Base-by-base conservation (phyloP, 2,797 vertebrate genomes). In the Phataginus tricuspis region DNA sequence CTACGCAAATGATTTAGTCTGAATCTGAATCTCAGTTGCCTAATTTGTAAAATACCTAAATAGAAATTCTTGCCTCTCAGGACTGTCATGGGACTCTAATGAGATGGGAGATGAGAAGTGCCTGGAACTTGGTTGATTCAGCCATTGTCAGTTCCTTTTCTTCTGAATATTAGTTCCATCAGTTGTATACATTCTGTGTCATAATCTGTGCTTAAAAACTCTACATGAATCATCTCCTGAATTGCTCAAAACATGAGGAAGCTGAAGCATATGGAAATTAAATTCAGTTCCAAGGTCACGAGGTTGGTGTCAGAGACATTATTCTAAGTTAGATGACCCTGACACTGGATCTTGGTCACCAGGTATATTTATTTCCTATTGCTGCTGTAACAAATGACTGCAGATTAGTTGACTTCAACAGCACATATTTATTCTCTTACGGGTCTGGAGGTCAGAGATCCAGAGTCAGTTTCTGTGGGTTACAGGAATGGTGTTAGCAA, bases 201-300 rank as follows among this genome's bases (percentile, higher is more conserved):
- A 77, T 91, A 77, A 82, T 85, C 29, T 45, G 7, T 85, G 25
- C 39, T 92, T 87, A 63, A 64, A 87, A 34, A 68, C 18, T 64
- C 84, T 59, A 49, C 49, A 69, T 68, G 57, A 92, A 75, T 92
- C 90, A 94, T 71, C 64, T 97, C n/a, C 64, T 74, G 92, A 96
- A 91, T 45, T 96, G 25, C 27, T 87, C 25, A 88, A 84, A 86
- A 68, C 51, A 59, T 21, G 45, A 96, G n/a, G 37, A 86, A 91
- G 39, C 25, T 92, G 23, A 95, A 90, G 57, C 45, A 88, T 64
- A 51, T 80, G 29, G 6, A 88, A 96, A 95, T 90, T 88, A 96
- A 94, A 87, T 75, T 39, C 86, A 91, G 75, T 51, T 15, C 80
- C 25, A 80, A 77, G 72, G 53, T 79, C 39, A 88, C 23, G 4